Conservation (phyloP, 2,113 vertebrate genomes). For the Lepus americanus region DNA sequence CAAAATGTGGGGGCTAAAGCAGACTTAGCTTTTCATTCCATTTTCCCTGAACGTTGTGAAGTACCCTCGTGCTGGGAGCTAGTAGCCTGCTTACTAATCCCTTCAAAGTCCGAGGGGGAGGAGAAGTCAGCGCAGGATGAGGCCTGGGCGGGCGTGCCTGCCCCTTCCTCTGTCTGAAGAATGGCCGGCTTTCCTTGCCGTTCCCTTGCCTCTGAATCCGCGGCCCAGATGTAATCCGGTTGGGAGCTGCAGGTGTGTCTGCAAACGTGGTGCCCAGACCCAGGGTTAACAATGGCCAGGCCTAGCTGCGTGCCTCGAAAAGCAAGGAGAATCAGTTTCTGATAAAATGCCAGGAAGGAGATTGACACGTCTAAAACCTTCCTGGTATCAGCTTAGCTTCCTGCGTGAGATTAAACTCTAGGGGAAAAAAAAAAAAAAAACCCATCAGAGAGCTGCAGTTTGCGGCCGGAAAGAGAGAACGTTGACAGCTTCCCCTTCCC, state of each 20-base stretch:
- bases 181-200: neutral
- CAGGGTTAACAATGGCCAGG: conserved; percentile 2
- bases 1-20: no score
- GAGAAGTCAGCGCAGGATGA: neutral
- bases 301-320: neutral
- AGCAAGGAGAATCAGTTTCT: conserved; percentile 76
- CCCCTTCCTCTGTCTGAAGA: neutral
- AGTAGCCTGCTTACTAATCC: neutral
- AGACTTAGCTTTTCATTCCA: no score
- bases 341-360: conserved; percentile 70
- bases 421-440: no score
- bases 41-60: no score
- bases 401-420: no score
- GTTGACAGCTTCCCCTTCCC: no score
- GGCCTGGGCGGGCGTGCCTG: neutral
- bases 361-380: conserved; percentile 71
- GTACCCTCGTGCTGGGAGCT: no score
- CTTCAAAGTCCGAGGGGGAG: neutral
- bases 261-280: neutral
- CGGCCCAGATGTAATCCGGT: neutral
- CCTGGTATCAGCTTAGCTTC: no score
- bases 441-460: no score
- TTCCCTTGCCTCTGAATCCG: neutral
- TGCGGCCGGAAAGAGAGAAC: no score
- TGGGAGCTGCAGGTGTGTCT: neutral